These are phyloP conservation scores for Pseudorhiza aurosa DNA, from an alignment of 30 jellyfish, hydroid and myxozoan genomes.

Conservation along the genomic window DNA sequence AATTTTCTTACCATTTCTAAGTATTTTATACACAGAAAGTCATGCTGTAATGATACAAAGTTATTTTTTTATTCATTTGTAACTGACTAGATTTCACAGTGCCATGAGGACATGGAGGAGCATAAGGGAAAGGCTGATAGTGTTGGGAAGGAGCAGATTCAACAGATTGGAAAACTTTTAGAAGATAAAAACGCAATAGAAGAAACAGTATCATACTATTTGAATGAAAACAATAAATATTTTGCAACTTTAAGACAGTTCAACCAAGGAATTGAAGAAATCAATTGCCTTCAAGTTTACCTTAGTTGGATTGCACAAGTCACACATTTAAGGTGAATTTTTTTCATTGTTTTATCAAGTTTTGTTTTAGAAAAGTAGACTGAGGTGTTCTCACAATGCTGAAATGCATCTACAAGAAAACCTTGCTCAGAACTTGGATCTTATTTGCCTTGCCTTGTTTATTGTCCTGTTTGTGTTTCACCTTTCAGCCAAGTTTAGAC, in stretches of 20 bases:
- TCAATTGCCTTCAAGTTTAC: constrained; percentile 61
- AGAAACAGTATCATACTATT: background rate
- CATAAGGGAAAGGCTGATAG: background rate
- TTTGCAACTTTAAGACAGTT: background rate
- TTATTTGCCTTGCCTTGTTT: no score
- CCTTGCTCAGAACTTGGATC: no score
- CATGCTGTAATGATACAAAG: background rate
- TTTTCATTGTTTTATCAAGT: background rate
- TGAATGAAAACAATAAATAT: background rate
- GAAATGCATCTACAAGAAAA: no score
- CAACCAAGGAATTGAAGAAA: constrained; percentile 56
- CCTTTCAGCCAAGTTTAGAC: no score
- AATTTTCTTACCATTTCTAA: no score
- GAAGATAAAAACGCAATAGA: background rate
- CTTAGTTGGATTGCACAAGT: constrained; percentile 64
- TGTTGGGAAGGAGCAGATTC: constrained; percentile 20
- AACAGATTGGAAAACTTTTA: background rate
- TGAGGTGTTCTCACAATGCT: no score
- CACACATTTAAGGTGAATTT: constrained; percentile 28
- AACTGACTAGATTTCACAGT: constrained; percentile 14
- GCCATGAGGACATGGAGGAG: background rate
- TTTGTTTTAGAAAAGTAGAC: background rate
- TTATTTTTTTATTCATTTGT: background rate
- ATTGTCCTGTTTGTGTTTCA: no score
- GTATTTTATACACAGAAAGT: no score